phyloP scores from a whole-genome alignment of 2,797 vertebrate species.

The Pangasius larnaudii region DNA sequence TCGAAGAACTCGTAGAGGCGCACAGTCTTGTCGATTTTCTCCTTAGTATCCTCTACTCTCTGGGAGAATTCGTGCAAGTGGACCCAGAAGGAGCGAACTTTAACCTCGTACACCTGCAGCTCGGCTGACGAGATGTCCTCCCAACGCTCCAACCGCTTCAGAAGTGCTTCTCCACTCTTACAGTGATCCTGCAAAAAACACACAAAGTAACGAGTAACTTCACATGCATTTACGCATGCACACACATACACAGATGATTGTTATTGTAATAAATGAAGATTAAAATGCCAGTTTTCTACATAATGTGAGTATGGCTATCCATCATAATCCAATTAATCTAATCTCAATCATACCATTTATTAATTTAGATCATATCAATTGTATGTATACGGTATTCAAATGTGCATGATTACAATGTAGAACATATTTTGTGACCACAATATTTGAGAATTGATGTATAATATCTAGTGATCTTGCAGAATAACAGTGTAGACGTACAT shows the following conservation, averaged over 20 bases:
- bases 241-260: neutral
- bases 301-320: neutral
- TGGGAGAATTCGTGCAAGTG: conserved; percentile 84
- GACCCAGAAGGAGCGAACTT: conserved; percentile 77
- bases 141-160: conserved; percentile 79
- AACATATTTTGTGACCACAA: neutral
- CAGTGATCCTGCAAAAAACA: conserved; percentile 75
- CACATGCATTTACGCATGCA: neutral
- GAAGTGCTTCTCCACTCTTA: conserved; percentile 76
- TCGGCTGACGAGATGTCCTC: conserved; percentile 76
- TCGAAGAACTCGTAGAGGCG: conserved; percentile 84
- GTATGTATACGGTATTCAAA: neutral
- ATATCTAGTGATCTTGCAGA: neutral
- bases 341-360: neutral
- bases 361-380: neutral
- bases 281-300: neutral
- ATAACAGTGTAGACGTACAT: conserved; percentile 62
- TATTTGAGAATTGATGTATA: neutral
- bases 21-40: conserved; percentile 77
- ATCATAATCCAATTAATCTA: neutral
- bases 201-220: conserved; percentile 9
- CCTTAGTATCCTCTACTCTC: conserved; percentile 76
- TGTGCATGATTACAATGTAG: neutral
- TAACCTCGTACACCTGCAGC: conserved; percentile 70
- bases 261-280: neutral